Percentiles rank a stretch among this genome's conserved stretches.
Evolutionary conservation across 1,140 invertebrate species (phyloP).

Genomic region (Heliconius nattereri): DNA sequence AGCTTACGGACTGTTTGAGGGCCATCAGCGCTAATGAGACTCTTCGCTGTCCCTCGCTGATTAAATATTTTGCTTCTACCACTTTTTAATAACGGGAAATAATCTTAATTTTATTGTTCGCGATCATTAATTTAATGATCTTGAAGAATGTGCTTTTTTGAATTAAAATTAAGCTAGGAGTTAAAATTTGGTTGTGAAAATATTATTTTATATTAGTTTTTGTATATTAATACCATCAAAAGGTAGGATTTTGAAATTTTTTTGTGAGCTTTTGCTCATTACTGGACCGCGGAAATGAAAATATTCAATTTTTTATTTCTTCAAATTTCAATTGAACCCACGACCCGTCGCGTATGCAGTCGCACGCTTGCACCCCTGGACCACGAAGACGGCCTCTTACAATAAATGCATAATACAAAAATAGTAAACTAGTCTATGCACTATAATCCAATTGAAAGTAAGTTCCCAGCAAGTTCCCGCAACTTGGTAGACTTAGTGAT

Average conservation of each 20-base stretch:
- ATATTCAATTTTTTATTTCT: too few relatives aligned
- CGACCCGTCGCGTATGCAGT: too few relatives aligned
- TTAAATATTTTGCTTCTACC: conserved; percentile 54
- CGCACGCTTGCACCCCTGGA: too few relatives aligned
- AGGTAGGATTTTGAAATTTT: too few relatives aligned
- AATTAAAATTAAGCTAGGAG: background rate
- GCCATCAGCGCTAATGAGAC: conserved; percentile 51
- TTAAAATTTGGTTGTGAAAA: background rate
- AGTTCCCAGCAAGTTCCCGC: conserved; percentile 54
- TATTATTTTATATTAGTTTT: background rate
- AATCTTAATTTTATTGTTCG: conserved; percentile 42
- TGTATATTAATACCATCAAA: too few relatives aligned
- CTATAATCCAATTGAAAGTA: conserved; percentile 70
- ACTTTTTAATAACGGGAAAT: conserved; percentile 45
- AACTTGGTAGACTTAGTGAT: conserved; percentile 69
- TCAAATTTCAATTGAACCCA: too few relatives aligned
- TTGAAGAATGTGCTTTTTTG: conserved; percentile 4
- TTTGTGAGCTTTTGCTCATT: too few relatives aligned
- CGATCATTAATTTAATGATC: conserved; percentile 26
- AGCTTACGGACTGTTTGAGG: conserved; percentile 48
- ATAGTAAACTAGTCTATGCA: conserved; percentile 50
- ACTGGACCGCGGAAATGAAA: too few relatives aligned
- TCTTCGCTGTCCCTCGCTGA: conserved; percentile 42
- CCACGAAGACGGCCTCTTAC: too few relatives aligned
- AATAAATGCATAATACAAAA: background rate